Evolutionary conservation across 2,888 invertebrate genomes (phyloP).

Genomic region (Nemapogon koenigi): DNA sequence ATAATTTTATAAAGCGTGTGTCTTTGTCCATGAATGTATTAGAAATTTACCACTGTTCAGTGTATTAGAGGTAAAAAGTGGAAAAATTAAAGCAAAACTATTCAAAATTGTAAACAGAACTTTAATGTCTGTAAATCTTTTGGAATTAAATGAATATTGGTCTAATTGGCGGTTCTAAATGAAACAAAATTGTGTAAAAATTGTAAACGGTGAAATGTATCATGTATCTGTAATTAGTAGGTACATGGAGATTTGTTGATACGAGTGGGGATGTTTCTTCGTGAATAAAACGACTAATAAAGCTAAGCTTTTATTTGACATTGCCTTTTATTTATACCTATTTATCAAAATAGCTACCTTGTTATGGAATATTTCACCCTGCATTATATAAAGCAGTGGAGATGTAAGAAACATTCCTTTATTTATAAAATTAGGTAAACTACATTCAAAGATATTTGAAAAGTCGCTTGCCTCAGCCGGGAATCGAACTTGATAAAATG

Average conservation of each 20-base stretch:
- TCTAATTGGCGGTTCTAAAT: slow-evolving; percentile 46
- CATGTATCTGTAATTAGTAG: slow-evolving; percentile 45
- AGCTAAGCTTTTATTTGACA: slow-evolving; percentile 77
- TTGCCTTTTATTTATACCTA: slow-evolving; percentile 50
- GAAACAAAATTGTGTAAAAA: slow-evolving; percentile 21
- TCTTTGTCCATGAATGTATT: slow-evolving; percentile 64
- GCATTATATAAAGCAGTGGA: too few relatives aligned
- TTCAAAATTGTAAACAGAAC: slow-evolving; percentile 22
- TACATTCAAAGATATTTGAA: too few relatives aligned
- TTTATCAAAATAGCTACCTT: too few relatives aligned
- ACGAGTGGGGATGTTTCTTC: slow-evolving; percentile 64
- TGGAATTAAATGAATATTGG: slow-evolving; percentile 38
- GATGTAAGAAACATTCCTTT: too few relatives aligned
- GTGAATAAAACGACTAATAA: slow-evolving; percentile 77
- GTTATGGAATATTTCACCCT: too few relatives aligned
- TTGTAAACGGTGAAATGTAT: slow-evolving; percentile 36
- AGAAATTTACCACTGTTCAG: slow-evolving; percentile 55
- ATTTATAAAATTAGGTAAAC: too few relatives aligned
- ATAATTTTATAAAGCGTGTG: slow-evolving; percentile 66
- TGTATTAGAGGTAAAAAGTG: slow-evolving; percentile 54
- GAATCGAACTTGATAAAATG: too few relatives aligned
- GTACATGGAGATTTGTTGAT: slow-evolving; percentile 54
- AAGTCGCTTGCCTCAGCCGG: too few relatives aligned
- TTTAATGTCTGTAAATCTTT: slow-evolving; percentile 26
- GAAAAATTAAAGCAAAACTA: slow-evolving; percentile 27